Percentiles rank a stretch among this genome's conserved stretches.
Evolutionary conservation across 2,888 invertebrate species (phyloP).

Genomic region (Polyommatus iphigenia): DNA sequence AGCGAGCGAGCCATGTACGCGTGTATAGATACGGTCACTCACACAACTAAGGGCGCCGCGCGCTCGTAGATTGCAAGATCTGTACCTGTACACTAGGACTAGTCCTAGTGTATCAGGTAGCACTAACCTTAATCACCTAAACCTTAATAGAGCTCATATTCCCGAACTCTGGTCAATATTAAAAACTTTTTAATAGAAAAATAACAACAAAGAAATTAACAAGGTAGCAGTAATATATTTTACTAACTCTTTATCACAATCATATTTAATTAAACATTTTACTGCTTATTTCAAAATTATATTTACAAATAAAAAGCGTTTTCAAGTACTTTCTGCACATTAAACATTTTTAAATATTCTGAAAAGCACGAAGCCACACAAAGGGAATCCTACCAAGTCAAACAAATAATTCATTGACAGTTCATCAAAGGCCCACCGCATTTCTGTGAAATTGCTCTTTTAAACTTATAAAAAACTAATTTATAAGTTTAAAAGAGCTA

Average conservation of each 20-base stretch:
- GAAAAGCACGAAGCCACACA: neutral
- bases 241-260: neutral
- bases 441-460: slow-evolving; percentile 1
- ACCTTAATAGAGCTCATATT: neutral
- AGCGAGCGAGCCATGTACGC: too few relatives aligned
- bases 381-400: neutral
- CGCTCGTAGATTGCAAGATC: too few relatives aligned
- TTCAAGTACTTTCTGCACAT: neutral
- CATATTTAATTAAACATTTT: neutral
- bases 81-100: too few relatives aligned
- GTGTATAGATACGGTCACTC: too few relatives aligned
- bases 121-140: too few relatives aligned
- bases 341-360: neutral
- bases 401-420: slow-evolving; percentile 6
- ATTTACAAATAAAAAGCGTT: neutral
- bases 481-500: too few relatives aligned
- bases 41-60: too few relatives aligned
- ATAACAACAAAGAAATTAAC: neutral
- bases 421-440: slow-evolving; percentile 1
- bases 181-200: neutral
- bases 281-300: neutral
- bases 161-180: too few relatives aligned
- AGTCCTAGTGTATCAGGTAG: too few relatives aligned
- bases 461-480: neutral
- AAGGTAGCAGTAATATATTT: neutral